Conservation (phyloP, 2,797 vertebrate species). For the Synanceia verrucosa region DNA sequence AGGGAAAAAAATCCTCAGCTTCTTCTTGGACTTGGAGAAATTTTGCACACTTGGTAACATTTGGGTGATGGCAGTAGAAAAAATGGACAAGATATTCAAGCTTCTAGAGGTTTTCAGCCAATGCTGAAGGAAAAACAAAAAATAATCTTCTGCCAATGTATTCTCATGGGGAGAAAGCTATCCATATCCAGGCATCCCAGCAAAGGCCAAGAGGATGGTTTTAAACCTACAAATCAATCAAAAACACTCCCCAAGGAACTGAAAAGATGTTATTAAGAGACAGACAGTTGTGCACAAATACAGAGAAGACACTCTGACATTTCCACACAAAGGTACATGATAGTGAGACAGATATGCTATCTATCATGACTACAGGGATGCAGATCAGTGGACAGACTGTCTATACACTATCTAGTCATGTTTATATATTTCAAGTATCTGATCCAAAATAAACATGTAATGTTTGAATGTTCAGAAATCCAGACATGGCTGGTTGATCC, state of each 20-base stretch:
- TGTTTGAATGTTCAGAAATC: fast-evolving
- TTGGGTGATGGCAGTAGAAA: conserved; percentile 42
- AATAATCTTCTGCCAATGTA: conserved; percentile 79
- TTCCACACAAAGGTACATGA: conserved; percentile 29
- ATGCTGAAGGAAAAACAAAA: conserved; percentile 38
- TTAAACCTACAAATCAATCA: conserved; percentile 79
- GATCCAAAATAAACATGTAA: neutral
- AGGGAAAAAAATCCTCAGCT: conserved; percentile 69
- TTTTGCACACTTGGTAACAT: conserved; percentile 46
- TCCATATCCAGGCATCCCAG: conserved; percentile 76
- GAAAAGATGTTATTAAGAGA: conserved; percentile 66
- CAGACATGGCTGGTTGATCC: neutral
- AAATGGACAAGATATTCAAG: conserved; percentile 43
- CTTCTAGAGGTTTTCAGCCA: conserved; percentile 60
- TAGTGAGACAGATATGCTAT: neutral
- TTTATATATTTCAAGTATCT: neutral
- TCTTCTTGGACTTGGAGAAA: conserved; percentile 65
- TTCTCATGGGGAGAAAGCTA: conserved; percentile 61
- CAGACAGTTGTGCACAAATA: conserved; percentile 56
- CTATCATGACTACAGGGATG: neutral
- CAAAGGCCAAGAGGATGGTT: conserved; percentile 69
- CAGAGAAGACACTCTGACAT: conserved; percentile 34
- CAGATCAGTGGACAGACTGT: neutral
- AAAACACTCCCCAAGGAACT: conserved; percentile 77
- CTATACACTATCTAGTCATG: neutral